A percentile compares a stretch with the other conserved stretches of the same genome.
These are phyloP conservation scores for Leptogaster cylindrica DNA, from an alignment of 2,888 invertebrate genomes.

Conservation along the genomic window DNA sequence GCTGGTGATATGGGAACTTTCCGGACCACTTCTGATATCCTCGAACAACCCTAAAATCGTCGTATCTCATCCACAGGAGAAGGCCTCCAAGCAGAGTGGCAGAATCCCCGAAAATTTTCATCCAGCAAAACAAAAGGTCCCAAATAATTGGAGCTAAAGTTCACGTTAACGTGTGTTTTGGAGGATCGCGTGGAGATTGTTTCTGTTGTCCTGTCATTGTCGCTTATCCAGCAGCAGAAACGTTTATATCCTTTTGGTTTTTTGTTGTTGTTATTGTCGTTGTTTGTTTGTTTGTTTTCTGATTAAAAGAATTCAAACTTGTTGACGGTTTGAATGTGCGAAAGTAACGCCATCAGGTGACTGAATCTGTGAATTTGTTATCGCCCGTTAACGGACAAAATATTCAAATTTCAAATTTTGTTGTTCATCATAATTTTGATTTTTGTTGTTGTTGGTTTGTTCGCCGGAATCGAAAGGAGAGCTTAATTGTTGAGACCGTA, in stretches of 20 bases:
- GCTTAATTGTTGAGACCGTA: no score
- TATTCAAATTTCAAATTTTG: background rate
- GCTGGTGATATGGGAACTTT: constrained; percentile 6
- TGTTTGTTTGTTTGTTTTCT: background rate
- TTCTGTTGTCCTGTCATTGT: no score
- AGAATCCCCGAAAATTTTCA: constrained; percentile 14
- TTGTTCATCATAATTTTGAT: no score
- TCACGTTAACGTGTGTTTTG: background rate
- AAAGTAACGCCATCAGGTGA: constrained; percentile 35
- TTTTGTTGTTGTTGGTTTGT: background rate
- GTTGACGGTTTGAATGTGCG: constrained; percentile 34
- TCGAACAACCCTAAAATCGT: constrained; percentile 42
- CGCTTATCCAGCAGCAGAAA: no score
- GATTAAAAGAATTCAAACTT: constrained; percentile 7
- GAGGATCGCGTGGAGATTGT: background rate
- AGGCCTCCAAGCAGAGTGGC: constrained; percentile 28
- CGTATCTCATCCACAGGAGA: constrained; percentile 39
- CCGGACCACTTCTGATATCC: constrained; percentile 38
- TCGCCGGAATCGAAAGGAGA: no score
- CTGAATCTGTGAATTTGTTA: background rate
- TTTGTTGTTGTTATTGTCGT: background rate
- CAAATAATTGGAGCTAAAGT: constrained; percentile 13
- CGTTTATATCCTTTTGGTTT: no score
- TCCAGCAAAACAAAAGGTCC: constrained; percentile 17
- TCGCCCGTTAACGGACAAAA: no score